Evolutionary conservation across 2,888 invertebrate species (phyloP), one percentile per base, ranked within the genome.

Genomic region (Eupithecia centaureata): DNA sequence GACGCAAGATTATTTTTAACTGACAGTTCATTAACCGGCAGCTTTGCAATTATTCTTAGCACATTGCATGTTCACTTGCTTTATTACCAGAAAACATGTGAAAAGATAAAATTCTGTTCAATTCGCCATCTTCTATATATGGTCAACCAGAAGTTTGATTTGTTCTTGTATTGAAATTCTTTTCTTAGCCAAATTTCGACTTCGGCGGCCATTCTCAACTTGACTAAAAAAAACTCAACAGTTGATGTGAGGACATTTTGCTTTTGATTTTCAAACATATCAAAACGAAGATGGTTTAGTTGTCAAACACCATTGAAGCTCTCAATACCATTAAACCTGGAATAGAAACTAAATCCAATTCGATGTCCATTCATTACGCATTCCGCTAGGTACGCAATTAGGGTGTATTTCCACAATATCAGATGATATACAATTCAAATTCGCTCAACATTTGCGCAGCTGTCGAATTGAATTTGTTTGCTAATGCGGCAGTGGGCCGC

Each of bases 1-100:
- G 79, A 77, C 76, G 79, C 80, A 74, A 78, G 81, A 70, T 80
- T 89, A 89, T 88, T 88, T 89, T 89, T 88, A 88, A 86, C 83
- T 75, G 71, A 67, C 77, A 75, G 85, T 87, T 91, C 90, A 84
- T 83, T 85, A 83, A 84, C 89, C 90, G 84, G 77, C 75, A 77
- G 73, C 75, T 70, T 70, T 75, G 54, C 63, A 52, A 79, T 79
- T 78, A 76, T 75, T 79, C 77, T 78, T 79, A 81, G 78, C 80
- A 80, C 79, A 78, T 80, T 79, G 73, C 76, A 78, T 72, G 76
- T 71, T 76, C 68, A 74, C 74, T 71, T 73, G 73, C 61, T 76
- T 76, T 75, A 76, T 73, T 64, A 70, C 75, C 60, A 71, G 61
- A 71, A 66, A 71, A 58, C 70, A 66, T 72, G 68, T 76, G 73